Evolutionary conservation across 2,113 vertebrate genomes (phyloP).

Genomic region (Pelecanoides urinatrix): DNA sequence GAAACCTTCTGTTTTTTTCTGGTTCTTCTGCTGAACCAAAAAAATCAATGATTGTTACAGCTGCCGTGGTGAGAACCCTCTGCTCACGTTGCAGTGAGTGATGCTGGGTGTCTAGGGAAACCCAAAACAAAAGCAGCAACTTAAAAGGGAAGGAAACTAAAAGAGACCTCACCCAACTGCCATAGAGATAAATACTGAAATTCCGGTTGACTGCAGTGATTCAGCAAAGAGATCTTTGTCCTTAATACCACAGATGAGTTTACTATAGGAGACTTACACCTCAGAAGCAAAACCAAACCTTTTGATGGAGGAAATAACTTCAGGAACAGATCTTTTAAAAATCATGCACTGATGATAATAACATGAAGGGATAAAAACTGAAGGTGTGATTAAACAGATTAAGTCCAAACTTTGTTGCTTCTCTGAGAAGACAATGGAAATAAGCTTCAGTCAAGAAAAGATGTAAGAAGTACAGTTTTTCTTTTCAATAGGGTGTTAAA

Average conservation of each 20-base stretch:
- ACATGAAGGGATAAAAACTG: neutral
- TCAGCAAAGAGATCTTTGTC: neutral
- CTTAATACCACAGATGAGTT: neutral
- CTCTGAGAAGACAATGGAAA: neutral
- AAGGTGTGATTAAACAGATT: neutral
- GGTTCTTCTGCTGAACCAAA: neutral
- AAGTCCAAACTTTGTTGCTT: neutral
- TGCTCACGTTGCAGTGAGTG: fast-evolving
- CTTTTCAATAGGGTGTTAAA: neutral
- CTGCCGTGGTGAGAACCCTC: neutral
- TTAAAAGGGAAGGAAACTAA: neutral
- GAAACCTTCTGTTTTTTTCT: neutral
- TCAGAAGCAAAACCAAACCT: neutral
- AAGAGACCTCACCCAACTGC: neutral
- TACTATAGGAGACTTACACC: neutral
- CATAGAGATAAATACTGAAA: neutral
- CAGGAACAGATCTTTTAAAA: neutral
- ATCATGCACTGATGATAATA: neutral
- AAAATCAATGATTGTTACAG: neutral
- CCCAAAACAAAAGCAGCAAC: neutral
- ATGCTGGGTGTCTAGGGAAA: neutral
- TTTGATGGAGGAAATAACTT: neutral
- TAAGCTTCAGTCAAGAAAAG: neutral
- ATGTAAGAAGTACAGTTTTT: neutral
- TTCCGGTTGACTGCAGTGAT: neutral